Evolutionary conservation across 2,113 vertebrate species (phyloP), one percentile per base, ranked within the genome.

Genomic region (Propithecus coquereli): DNA sequence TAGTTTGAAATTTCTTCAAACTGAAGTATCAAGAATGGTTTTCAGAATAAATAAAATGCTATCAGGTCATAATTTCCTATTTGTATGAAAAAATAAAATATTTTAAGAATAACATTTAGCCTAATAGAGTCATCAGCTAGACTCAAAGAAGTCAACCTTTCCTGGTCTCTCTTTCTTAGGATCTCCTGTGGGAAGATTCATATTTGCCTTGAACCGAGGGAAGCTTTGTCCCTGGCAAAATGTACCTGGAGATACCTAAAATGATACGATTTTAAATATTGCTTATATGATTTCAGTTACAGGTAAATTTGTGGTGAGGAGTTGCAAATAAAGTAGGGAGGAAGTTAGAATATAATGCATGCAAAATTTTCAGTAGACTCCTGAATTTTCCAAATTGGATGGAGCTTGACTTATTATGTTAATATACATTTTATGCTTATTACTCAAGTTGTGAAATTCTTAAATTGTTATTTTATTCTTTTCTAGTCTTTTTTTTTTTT

Each of bases 31-130:
- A 91, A 34, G 13, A 96, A 37, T 90, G 91, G 86, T 76, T 92
- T 95, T 96, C 57, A 82, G 68, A 87, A 86, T 83, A 83, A 85
- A 82, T 65, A 87, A 94, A 87, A 92, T 95, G 47, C 6, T 94
- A 92, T 66, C 10, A 81, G 81, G 80, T 40, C 3, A 27, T 63
- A 45, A 85, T 91, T 91, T 96, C 68, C 30, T 89, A 76, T 34
- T 94, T 87, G n/a, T 5, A 79, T 91, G 6, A 90, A 91, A 80
- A 80, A 94, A 12, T 27, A 43, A 85, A 91, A 22, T 90, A 81
- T 83, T 76, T 95, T 83, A 17, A 90, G 40, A 20, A n/a, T 52
- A 66, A 57, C 45, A 45, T 63, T 93, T 50, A 79, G n/a, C 6
- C 2, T 71, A 52, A 23, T 45, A 80, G 9, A 61, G 6, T 85